A percentile compares a stretch with the other conserved stretches of the same genome.
These are phyloP conservation scores for Leucozona laternaria DNA, from an alignment of 2,888 invertebrate species.

Conservation along the genomic window DNA sequence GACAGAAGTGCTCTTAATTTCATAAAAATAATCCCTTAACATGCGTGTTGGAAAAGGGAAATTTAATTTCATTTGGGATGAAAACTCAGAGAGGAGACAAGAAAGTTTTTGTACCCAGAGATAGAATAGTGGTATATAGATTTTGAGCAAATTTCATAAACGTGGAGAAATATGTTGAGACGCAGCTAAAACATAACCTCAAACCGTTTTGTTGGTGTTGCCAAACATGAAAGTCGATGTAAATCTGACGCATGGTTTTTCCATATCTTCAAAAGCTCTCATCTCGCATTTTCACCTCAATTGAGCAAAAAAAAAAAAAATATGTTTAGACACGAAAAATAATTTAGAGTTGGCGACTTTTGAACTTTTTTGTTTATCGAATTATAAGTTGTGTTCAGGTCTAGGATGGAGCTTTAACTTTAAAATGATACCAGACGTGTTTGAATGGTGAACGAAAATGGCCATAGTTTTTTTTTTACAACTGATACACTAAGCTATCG, in stretches of 20 bases:
- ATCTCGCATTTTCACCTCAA: neutral
- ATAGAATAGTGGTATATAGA: neutral
- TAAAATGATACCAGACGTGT: neutral
- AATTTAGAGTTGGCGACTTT: neutral
- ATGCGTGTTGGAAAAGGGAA: neutral
- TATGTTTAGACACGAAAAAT: neutral
- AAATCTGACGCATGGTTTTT: neutral
- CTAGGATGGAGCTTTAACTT: neutral
- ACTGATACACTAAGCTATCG: no score
- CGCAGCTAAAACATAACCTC: neutral
- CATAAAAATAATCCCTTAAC: neutral
- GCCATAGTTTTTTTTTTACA: no score
- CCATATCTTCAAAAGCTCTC: neutral
- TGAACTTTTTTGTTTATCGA: neutral
- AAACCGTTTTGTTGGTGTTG: neutral
- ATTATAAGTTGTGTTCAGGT: neutral
- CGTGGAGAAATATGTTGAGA: conserved; percentile 2
- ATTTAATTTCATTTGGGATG: neutral
- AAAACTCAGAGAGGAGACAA: neutral
- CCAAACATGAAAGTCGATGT: neutral
- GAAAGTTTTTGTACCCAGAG: neutral
- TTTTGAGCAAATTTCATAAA: neutral
- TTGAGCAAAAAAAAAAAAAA: conserved; percentile 4
- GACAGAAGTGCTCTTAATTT: neutral
- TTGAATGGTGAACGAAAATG: neutral